Percentiles rank a stretch among this genome's conserved stretches.
phyloP scores from a whole-genome alignment of 2,888 invertebrate species.

The Disparrhopalites patrizii region DNA sequence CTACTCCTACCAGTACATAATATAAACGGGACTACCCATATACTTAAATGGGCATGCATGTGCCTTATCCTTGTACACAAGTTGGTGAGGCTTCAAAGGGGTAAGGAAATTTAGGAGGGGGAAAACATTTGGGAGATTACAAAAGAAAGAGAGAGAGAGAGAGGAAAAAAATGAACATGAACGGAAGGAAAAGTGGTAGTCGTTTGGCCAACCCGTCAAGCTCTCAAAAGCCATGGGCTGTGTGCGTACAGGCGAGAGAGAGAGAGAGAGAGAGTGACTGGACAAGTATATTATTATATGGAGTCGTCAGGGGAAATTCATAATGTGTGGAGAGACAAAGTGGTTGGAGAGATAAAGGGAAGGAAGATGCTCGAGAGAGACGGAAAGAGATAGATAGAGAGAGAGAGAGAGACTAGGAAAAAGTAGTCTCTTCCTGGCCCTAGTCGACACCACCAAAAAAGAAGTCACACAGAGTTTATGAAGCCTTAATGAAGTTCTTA shows the following conservation, averaged over 20 bases:
- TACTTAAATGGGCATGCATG: too few species aligned
- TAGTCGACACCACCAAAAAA: conserved; percentile 28
- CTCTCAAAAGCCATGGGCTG: too few species aligned
- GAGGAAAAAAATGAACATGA: not conserved
- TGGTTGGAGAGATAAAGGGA: not conserved
- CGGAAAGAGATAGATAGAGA: not conserved
- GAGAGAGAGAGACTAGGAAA: conserved; percentile 8
- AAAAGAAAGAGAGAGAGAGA: not conserved
- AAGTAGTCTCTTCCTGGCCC: conserved; percentile 16
- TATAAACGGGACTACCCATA: too few species aligned
- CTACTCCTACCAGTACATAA: not conserved
- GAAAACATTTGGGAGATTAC: too few species aligned
- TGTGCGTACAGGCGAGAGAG: not conserved
- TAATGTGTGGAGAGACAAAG: not conserved
- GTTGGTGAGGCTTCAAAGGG: too few species aligned
- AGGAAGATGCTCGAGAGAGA: not conserved
- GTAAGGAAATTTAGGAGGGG: too few species aligned
- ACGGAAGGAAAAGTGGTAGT: not conserved
- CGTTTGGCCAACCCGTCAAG: too few species aligned
- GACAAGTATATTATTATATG: too few species aligned
- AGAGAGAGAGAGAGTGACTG: not conserved
- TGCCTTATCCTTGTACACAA: too few species aligned
- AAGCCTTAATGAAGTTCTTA: conserved; percentile 34
- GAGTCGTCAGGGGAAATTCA: too few species aligned
- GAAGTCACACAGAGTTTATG: conserved; percentile 32